Evolutionary conservation across 2,113 vertebrate species (phyloP).

Genomic region (Psilopsiagon aurifrons): DNA sequence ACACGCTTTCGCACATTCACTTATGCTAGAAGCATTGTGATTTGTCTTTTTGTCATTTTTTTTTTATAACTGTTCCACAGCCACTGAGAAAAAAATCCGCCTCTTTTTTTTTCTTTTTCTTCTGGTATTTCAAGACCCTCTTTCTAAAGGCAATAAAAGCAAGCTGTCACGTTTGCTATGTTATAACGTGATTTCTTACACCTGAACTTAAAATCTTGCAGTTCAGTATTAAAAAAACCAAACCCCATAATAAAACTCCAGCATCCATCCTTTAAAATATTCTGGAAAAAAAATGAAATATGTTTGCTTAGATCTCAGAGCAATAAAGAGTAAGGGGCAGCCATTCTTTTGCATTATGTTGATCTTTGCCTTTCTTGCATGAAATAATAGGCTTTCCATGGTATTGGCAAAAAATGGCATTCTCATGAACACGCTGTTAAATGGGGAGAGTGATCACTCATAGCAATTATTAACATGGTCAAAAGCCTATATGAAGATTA

Average conservation of each 20-base stretch:
- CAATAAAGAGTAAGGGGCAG: background rate
- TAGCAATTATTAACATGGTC: background rate
- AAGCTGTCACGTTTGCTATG: background rate
- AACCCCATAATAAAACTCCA: rapidly evolving
- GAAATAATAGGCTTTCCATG: background rate
- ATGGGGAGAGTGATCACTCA: background rate
- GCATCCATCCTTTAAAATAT: background rate
- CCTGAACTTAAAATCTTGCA: background rate
- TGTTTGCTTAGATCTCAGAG: background rate
- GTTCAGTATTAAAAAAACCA: background rate
- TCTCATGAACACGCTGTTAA: background rate
- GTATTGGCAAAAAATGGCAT: background rate
- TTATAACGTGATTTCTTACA: background rate
- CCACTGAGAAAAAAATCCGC: background rate
- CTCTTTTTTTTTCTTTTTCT: background rate
- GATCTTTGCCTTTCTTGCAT: background rate
- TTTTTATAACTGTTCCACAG: background rate
- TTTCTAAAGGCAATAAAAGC: background rate
- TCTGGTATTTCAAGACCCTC: background rate
- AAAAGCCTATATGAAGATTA: background rate
- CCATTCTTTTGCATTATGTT: background rate
- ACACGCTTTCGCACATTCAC: background rate
- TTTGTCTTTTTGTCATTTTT: background rate
- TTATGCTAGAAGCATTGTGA: background rate
- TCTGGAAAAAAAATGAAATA: background rate